phyloP scores from a whole-genome alignment of 2,888 invertebrate genomes.

The Miltochrista miniata region DNA sequence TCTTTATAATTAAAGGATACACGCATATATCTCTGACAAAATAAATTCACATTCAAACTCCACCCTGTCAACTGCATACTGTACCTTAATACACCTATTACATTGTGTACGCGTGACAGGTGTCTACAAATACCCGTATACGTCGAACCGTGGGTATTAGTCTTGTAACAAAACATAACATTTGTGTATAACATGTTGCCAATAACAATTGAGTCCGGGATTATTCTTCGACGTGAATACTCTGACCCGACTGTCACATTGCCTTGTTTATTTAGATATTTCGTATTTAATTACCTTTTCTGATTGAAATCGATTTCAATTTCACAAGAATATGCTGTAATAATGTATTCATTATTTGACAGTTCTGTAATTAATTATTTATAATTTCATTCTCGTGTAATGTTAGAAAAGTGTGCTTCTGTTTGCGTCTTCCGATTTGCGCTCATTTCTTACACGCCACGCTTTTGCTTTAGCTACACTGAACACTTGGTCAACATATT shows the following conservation, averaged over 20 bases:
- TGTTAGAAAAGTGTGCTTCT: too few relatives aligned
- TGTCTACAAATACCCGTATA: constrained; percentile 17
- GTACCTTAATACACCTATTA: constrained; percentile 2
- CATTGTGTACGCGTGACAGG: constrained; percentile 10
- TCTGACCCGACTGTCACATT: constrained; percentile 41
- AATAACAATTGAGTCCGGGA: constrained; percentile 49
- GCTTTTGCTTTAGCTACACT: too few relatives aligned
- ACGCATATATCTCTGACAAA: too few relatives aligned
- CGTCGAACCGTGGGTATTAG: constrained; percentile 22
- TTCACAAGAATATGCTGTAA: background rate
- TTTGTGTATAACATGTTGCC: constrained; percentile 30
- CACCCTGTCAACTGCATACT: background rate
- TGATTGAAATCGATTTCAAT: constrained; percentile 35
- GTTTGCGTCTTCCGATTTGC: too few relatives aligned
- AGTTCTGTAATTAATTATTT: background rate
- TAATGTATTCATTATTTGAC: constrained; percentile 10
- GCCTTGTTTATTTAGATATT: constrained; percentile 32
- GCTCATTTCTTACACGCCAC: too few relatives aligned
- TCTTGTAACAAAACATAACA: constrained; percentile 25
- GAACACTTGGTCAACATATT: too few relatives aligned
- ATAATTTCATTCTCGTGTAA: too few relatives aligned
- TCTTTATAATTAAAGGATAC: too few relatives aligned
- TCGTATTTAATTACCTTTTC: constrained; percentile 36
- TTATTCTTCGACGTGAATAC: constrained; percentile 44
- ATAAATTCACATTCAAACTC: background rate